phyloP scores from a whole-genome alignment of 1,140 invertebrate genomes.

The Formica selysi region DNA sequence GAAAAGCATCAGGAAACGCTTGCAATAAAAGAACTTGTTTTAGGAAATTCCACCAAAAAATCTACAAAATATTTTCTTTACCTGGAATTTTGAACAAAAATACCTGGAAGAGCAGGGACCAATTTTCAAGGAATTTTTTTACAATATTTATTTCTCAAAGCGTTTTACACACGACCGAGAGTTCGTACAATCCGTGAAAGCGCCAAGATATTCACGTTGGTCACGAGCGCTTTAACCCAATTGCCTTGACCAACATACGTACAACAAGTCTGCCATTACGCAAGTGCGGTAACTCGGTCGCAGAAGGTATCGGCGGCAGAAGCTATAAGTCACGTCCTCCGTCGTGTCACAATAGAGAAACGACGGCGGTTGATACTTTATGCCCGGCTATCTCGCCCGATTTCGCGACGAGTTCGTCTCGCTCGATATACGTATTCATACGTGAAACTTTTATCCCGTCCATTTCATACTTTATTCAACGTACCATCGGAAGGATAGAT shows the following conservation, averaged over 20 bases:
- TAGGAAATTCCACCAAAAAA: no score
- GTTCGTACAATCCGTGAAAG: constrained; percentile 52
- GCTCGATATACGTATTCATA: not conserved
- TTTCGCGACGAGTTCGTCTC: constrained; percentile 36
- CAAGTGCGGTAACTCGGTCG: constrained; percentile 50
- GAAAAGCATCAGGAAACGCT: no score
- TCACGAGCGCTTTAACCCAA: constrained; percentile 78
- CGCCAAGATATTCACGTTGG: constrained; percentile 51
- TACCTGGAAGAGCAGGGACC: no score
- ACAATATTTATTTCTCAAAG: not conserved
- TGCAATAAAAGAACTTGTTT: no score
- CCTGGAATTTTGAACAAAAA: no score
- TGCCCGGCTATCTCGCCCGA: constrained; percentile 7
- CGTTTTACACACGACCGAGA: constrained; percentile 8
- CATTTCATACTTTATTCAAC: constrained; percentile 1
- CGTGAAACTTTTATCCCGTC: not conserved
- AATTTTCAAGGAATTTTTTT: no score
- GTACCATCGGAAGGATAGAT: not conserved
- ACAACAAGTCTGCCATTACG: constrained; percentile 51
- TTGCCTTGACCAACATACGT: constrained; percentile 84
- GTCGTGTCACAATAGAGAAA: constrained; percentile 62
- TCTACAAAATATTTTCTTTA: no score
- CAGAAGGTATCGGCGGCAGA: constrained; percentile 64
- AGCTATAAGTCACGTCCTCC: constrained; percentile 56
- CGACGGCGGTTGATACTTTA: constrained; percentile 3